phyloP scores from a whole-genome alignment of 2,888 invertebrate genomes.

The Busseola fusca region DNA sequence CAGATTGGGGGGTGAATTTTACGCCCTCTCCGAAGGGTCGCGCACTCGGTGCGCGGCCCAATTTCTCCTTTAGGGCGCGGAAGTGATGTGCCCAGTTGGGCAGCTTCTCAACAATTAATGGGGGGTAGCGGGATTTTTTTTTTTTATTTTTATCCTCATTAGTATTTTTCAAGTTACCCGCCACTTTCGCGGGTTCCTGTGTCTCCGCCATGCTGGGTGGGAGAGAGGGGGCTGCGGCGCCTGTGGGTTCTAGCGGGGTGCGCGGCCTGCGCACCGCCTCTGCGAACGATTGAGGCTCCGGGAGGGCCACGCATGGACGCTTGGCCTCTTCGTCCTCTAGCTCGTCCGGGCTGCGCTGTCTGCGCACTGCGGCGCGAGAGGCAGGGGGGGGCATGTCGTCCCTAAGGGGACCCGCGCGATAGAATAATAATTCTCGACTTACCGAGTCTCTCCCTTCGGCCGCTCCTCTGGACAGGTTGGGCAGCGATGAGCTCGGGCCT shows the following conservation, averaged over 20 bases:
- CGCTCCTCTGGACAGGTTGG: too few relatives aligned
- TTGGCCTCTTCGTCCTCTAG: not conserved
- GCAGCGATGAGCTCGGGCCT: too few relatives aligned
- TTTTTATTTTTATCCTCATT: too few relatives aligned
- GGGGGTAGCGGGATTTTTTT: constrained; percentile 31
- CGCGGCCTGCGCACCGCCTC: not conserved
- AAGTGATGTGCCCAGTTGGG: constrained; percentile 52
- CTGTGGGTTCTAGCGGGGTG: not conserved
- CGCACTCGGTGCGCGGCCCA: constrained; percentile 41
- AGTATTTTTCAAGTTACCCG: too few relatives aligned
- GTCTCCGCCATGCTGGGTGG: not conserved
- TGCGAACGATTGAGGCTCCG: not conserved
- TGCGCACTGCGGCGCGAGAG: not conserved
- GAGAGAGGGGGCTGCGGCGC: not conserved
- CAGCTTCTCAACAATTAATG: constrained; percentile 48
- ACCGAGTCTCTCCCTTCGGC: too few relatives aligned
- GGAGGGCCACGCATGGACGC: not conserved
- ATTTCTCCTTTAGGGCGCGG: not conserved
- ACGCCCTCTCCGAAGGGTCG: constrained; percentile 45
- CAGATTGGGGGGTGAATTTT: not conserved
- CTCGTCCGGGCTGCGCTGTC: not conserved
- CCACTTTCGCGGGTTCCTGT: too few relatives aligned
- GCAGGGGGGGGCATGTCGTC: not conserved
- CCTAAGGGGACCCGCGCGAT: too few relatives aligned
- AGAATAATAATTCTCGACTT: too few relatives aligned